Evolutionary conservation across 2,113 vertebrate genomes (phyloP).

Genomic region (Micronisus gabar): DNA sequence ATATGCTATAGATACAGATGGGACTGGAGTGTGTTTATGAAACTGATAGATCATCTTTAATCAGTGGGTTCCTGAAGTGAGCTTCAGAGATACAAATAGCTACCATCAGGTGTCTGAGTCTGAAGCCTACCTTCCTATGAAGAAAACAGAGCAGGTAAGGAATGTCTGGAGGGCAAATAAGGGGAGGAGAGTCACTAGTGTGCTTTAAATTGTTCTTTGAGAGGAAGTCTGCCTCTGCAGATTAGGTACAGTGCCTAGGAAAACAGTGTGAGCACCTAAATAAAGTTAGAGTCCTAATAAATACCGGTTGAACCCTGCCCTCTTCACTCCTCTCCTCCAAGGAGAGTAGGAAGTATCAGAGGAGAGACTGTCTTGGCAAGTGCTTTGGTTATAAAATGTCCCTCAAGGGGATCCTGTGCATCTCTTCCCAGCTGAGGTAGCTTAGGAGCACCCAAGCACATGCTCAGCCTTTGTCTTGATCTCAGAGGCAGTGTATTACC

Average conservation of each 20-base stretch:
- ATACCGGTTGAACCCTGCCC: neutral
- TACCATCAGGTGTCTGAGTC: neutral
- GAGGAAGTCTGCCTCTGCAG: neutral
- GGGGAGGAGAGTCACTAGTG: neutral
- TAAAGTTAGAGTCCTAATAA: neutral
- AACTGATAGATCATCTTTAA: constrained; percentile 44
- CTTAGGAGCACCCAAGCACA: neutral
- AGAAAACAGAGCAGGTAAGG: neutral
- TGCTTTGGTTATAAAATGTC: neutral
- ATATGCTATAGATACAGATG: neutral
- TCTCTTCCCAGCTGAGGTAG: neutral
- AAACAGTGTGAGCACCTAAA: neutral
- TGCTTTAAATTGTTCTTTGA: neutral
- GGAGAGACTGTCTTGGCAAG: neutral
- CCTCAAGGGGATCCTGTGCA: neutral
- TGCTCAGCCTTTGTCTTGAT: neutral
- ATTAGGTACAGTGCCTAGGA: neutral
- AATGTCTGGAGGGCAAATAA: neutral
- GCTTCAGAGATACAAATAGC: constrained; percentile 10
- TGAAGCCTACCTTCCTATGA: neutral
- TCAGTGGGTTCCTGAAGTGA: neutral
- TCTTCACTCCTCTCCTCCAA: neutral
- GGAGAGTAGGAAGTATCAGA: neutral
- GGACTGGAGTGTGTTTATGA: neutral
- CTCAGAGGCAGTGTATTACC: neutral